Evolutionary conservation across 2,888 invertebrate genomes (phyloP).

Genomic region (Drosophila maculinotata): DNA sequence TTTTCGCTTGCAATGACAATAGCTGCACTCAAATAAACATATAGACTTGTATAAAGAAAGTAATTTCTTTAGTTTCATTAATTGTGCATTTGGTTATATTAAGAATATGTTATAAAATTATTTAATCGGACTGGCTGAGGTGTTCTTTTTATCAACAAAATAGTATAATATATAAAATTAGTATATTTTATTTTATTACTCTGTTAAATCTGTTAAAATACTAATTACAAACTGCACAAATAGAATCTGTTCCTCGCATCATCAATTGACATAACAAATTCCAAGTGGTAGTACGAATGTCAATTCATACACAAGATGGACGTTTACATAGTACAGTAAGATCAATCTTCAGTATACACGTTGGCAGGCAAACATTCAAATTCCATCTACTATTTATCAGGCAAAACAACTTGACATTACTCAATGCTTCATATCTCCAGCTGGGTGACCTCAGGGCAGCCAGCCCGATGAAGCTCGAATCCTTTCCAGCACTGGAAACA

Average conservation of each 20-base stretch:
- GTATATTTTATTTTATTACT: neutral
- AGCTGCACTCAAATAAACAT: no score
- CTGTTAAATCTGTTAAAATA: no score
- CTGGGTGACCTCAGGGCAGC: slow-evolving; percentile 30
- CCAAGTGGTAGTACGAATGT: neutral
- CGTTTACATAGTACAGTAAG: slow-evolving; percentile 5
- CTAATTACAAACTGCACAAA: no score
- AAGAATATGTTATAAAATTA: no score
- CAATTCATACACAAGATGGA: slow-evolving; percentile 1
- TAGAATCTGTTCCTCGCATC: neutral
- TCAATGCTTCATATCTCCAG: slow-evolving; percentile 36
- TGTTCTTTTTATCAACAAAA: no score
- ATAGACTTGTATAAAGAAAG: no score
- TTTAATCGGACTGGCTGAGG: no score
- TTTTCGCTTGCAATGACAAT: no score
- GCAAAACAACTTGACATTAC: slow-evolving; percentile 29
- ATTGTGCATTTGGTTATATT: no score
- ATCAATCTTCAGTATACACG: slow-evolving; percentile 11
- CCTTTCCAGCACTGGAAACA: slow-evolving; percentile 39
- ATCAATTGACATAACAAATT: neutral
- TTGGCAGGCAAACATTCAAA: slow-evolving; percentile 15
- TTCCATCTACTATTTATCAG: slow-evolving; percentile 51
- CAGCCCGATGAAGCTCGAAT: slow-evolving; percentile 1
- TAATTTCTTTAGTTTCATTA: no score
- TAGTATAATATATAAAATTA: no score